Conservation (phyloP, 2,888 invertebrate species). For the Amphiduros pacificus region DNA sequence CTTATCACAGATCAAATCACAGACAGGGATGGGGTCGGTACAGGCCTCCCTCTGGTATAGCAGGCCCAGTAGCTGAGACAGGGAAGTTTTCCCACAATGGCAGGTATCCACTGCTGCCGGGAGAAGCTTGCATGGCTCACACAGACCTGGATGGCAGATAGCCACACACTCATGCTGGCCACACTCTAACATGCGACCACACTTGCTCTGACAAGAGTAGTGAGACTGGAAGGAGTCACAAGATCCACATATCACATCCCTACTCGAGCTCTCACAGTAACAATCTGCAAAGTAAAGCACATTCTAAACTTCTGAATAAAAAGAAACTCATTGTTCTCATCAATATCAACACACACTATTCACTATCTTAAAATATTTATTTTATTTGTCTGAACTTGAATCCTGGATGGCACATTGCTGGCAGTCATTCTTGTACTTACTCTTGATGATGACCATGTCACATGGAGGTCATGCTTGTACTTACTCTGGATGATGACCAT, state of each 20-base stretch:
- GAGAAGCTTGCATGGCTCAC: slow-evolving; percentile 68
- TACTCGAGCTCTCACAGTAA: slow-evolving; percentile 70
- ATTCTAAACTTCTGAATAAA: too few relatives aligned
- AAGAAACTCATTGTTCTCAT: too few relatives aligned
- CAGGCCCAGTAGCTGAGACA: slow-evolving; percentile 46
- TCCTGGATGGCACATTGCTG: too few relatives aligned
- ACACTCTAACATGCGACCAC: slow-evolving; percentile 47
- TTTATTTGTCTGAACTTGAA: too few relatives aligned
- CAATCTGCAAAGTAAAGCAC: slow-evolving; percentile 70
- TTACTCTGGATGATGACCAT: too few relatives aligned
- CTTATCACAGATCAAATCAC: slow-evolving; percentile 75
- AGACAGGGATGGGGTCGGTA: slow-evolving; percentile 61
- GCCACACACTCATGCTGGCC: slow-evolving; percentile 70
- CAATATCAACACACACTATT: too few relatives aligned
- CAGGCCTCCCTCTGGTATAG: slow-evolving; percentile 39
- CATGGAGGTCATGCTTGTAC: too few relatives aligned
- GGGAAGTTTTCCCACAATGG: slow-evolving; percentile 74
- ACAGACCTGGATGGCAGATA: slow-evolving; percentile 72
- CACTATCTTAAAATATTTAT: too few relatives aligned
- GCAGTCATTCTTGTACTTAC: too few relatives aligned
- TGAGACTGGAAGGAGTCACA: slow-evolving; percentile 40
- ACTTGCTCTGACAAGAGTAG: slow-evolving; percentile 40
- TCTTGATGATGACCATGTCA: too few relatives aligned
- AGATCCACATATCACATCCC: slow-evolving; percentile 69
- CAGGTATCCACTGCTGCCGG: slow-evolving; percentile 71